A percentile compares a stretch with the other conserved stretches of the same genome.
Conservation (phyloP, 2,113 vertebrate genomes). For the Salvelinus sp. region DNA sequence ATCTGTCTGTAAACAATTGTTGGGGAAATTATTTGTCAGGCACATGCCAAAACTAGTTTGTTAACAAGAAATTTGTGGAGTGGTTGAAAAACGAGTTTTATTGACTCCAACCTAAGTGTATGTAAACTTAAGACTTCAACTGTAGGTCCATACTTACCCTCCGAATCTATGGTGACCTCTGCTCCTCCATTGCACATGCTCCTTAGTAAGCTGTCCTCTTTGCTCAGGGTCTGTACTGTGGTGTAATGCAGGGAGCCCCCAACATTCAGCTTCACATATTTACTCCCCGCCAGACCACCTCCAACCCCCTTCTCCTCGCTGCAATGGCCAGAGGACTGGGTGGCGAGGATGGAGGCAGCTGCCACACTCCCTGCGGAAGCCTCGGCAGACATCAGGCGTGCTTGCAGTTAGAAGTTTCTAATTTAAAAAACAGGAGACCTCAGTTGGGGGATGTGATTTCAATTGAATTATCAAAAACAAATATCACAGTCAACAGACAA, state of each 20-base stretch:
- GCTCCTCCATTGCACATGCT: slow-evolving; percentile 82
- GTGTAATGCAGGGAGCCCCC: slow-evolving; percentile 87
- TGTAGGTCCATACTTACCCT: slow-evolving; percentile 67
- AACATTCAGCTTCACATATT: slow-evolving; percentile 88
- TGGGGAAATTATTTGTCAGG: too few species aligned
- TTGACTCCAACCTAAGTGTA: too few species aligned
- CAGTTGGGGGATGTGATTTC: neutral
- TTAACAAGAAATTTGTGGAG: too few species aligned
- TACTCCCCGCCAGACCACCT: slow-evolving; percentile 76
- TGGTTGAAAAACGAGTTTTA: too few species aligned
- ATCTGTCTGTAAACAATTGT: too few species aligned
- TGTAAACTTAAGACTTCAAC: too few species aligned
- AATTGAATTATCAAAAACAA: too few species aligned
- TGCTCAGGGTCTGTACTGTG: slow-evolving; percentile 85
- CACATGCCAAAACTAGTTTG: too few species aligned
- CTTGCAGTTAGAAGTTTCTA: neutral
- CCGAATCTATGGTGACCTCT: slow-evolving; percentile 81
- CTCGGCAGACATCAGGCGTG: slow-evolving; percentile 77
- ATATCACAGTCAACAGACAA: too few species aligned
- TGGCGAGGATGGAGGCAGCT: slow-evolving; percentile 46
- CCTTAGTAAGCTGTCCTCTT: slow-evolving; percentile 82
- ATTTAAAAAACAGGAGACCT: neutral
- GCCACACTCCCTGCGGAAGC: slow-evolving; percentile 71
- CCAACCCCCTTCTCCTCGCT: slow-evolving; percentile 60
- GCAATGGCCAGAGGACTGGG: slow-evolving; percentile 53